Evolutionary conservation across 2,797 vertebrate genomes (phyloP), one percentile per base, ranked within the genome.

Genomic region (Sebastes reedi): DNA sequence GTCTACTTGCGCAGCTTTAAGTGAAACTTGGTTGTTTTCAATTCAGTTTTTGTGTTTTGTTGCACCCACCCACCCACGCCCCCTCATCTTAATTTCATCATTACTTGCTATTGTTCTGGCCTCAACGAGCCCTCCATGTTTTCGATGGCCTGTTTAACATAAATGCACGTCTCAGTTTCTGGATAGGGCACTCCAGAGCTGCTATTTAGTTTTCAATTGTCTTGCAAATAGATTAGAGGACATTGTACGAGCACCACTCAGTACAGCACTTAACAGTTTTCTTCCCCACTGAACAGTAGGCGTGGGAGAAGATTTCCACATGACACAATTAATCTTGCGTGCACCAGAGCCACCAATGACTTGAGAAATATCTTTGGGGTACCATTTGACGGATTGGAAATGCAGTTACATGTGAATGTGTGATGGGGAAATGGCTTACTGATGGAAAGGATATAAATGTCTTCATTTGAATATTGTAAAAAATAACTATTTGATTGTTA

Each of bases 271-370:
- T 25, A 27, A 22, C 18, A 18, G 34, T 6, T 6, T 22, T 16
- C 50, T 24, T n/a, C 11, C 29, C 29, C 20, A 18, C 56, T 18
- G 27, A 67, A 10, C 25, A 67, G 27, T 11, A 29, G 22, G 18
- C 1, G 16, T 42, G 5, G 27, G 9, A 20, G 20, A 10, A 22
- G 11, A 20, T 32, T 42, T 74, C 29, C 18, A 27, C 32, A 36
- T 34, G 3, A 7, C 2, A 16, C 62, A 39, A 58, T 85, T 46
- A 72, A 83, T 83, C 75, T 81, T 86, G 83, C 79, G 73, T 87
- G 85, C 91, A 89, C 84, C 79, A 75, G 86, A 92, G 89, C 93
- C 94, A 93, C 94, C 93, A 93, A 91, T 87, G 88, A 93, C 90
- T 77, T 82, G 18, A 82, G 56, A 56, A 56, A 62, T 52, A 65